Evolutionary conservation across 2,113 vertebrate species (phyloP), one percentile per base, ranked within the genome.

Genomic region (Ameiurus melas): DNA sequence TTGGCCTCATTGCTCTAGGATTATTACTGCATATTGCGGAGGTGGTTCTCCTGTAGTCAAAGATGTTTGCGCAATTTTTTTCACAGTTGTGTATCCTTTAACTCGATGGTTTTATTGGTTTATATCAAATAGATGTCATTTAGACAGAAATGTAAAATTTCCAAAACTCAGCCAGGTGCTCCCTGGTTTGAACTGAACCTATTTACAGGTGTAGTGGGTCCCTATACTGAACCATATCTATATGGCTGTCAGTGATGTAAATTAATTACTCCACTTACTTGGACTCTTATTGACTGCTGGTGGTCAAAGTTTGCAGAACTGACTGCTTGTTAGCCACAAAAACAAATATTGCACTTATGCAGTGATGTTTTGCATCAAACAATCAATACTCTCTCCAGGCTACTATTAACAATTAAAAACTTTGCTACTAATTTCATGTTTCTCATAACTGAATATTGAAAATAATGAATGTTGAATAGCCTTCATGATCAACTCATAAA

Each of bases 1-100:
- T 27, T 82, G 33, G 53, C 51, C 66, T 60, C 33, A 75, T 83
- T 71, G 55, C 80, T 73, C 79, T 73, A 19, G 68, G 27, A 81
- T 81, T 47, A 4, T 43, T 25, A 47, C 30, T 82, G 51, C 43
- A n/a, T 71, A 39, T 39, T 57, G 7, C 30, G 77, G 51, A 66
- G 60, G 57, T 33, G 39, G 33, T 66, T 66, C n/a, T 43, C 20
- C 17, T 66, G 25, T n/a, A 66, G 33, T 64, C 58, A 83, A 62
- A 39, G 39, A 77, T 14, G 71, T 39, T 75, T 73, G 6, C 0
- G 33, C 12, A 39, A 20, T 22, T n/a, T 12, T 20, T 13, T 77
- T 13, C 22, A 53, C 77, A 53, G 77, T 2, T 55, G 9, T 51
- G 27, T 66, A 12, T 5, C 3, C 30, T 84, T 73, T 85, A 27